phyloP scores from a whole-genome alignment of 2,888 invertebrate species.

The Gandaritis pyraliata region DNA sequence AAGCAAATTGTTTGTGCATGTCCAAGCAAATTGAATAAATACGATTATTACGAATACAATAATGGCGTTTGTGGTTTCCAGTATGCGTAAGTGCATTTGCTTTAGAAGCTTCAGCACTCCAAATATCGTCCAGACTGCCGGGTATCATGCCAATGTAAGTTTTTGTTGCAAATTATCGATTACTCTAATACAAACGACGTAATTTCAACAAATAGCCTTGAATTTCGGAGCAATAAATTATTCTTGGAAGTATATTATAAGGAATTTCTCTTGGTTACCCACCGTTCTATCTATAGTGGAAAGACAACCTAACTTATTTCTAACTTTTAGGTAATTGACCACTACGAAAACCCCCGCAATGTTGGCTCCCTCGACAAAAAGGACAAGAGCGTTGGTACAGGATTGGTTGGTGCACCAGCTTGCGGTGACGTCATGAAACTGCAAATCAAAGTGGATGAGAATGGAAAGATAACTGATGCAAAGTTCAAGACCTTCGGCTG shows the following conservation, averaged over 20 bases:
- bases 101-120: slow-evolving; percentile 63
- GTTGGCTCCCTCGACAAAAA: slow-evolving; percentile 98
- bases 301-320: neutral
- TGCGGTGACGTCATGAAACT: slow-evolving; percentile 99
- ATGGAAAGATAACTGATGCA: slow-evolving; percentile 98
- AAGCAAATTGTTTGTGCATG: too few relatives aligned
- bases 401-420: slow-evolving; percentile 99
- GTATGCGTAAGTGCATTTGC: slow-evolving; percentile 71
- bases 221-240: slow-evolving; percentile 22
- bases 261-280: too few relatives aligned
- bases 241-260: too few relatives aligned
- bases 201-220: slow-evolving; percentile 47
- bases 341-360: slow-evolving; percentile 99
- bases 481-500: slow-evolving; percentile 99
- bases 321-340: slow-evolving; percentile 93
- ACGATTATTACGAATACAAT: slow-evolving; percentile 2
- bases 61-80: slow-evolving; percentile 70
- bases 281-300: too few relatives aligned
- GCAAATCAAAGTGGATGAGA: slow-evolving; percentile 96
- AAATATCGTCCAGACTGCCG: slow-evolving; percentile 79
- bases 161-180: slow-evolving; percentile 60
- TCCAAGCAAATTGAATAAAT: neutral
- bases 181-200: slow-evolving; percentile 47
- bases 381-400: slow-evolving; percentile 97
- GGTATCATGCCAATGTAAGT: slow-evolving; percentile 91